Evolutionary conservation across 2,113 vertebrate species (phyloP), one percentile per base, ranked within the genome.

Genomic region (Channa argus): DNA sequence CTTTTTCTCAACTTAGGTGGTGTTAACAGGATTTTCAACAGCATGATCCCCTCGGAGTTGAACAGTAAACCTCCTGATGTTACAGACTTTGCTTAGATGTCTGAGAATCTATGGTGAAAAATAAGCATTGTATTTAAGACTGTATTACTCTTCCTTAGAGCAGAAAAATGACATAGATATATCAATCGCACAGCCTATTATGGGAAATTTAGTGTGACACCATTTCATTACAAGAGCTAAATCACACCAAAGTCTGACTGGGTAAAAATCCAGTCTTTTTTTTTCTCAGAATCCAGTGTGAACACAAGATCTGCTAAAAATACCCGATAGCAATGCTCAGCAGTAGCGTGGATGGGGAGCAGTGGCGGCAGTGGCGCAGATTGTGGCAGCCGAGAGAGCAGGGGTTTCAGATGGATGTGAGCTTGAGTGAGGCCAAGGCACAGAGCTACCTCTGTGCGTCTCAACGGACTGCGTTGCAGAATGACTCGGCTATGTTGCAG

Each of bases 391-490:
- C 65, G 77, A 78, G 76, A 24, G 89, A 88, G 87, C 79, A 74
- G 74, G 72, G 71, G 52, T 86, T 93, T 92, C 88, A 91, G 91
- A 91, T 90, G 90, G 90, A 94, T 92, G 86, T 79, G 75, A 85
- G 91, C 81, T 60, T 83, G 82, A 81, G 87, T 86, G 90, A 89
- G 89, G 90, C 90, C 87, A 55, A 81, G 74, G 83, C 90, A 94
- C 90, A 93, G 93, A 93, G 86, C 86, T 83, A 82, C 87, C 90
- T 92, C 92, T 95, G 92, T 94, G 90, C 50, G 64, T 93, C 92
- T 93, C 91, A 70, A 83, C 76, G 88, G 92, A 90, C 89, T 83
- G 58, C 74, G 89, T 88, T 90, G 89, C 91, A 90, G 91, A 94
- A 91, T 92, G 89, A 92, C 93, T 91, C 84, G 88, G 87, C 91